Percentiles rank a stretch among this genome's conserved stretches.
These are phyloP conservation scores for Borostomias antarcticus DNA, from an alignment of 2,797 vertebrate species.

Conservation along the genomic window DNA sequence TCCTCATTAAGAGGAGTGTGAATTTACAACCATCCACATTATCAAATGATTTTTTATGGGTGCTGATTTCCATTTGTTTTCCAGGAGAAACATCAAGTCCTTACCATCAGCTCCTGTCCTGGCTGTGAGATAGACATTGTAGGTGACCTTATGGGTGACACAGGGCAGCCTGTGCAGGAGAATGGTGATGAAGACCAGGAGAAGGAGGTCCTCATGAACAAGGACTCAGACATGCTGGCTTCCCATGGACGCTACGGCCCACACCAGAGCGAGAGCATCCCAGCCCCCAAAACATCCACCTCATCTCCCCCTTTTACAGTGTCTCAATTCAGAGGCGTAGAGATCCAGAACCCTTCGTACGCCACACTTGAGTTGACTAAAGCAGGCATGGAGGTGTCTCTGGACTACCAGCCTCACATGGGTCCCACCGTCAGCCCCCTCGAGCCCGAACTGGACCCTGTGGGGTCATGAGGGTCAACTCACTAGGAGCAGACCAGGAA, in stretches of 20 bases:
- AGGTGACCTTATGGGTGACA: slow-evolving; percentile 65
- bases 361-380: neutral
- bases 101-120: slow-evolving; percentile 52
- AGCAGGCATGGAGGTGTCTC: neutral
- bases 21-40: neutral
- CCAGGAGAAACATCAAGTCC: slow-evolving; percentile 22
- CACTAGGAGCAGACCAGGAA: no score
- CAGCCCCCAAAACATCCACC: slow-evolving; percentile 29
- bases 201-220: neutral
- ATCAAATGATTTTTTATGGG: neutral
- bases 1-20: no score
- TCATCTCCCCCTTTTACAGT: slow-evolving; percentile 6
- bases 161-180: neutral
- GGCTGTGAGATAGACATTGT: slow-evolving; percentile 72
- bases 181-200: neutral
- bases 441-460: neutral
- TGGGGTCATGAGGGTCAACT: no score
- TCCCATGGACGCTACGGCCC: slow-evolving; percentile 16
- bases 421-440: no score
- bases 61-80: slow-evolving; percentile 9
- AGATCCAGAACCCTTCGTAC: slow-evolving; percentile 41
- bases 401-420: slow-evolving; percentile 63
- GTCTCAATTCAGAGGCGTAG: neutral
- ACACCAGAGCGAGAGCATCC: slow-evolving; percentile 33
- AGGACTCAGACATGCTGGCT: neutral